phyloP scores from a whole-genome alignment of 92 coral and sea anemone genomes.

The Ricordea florida region DNA sequence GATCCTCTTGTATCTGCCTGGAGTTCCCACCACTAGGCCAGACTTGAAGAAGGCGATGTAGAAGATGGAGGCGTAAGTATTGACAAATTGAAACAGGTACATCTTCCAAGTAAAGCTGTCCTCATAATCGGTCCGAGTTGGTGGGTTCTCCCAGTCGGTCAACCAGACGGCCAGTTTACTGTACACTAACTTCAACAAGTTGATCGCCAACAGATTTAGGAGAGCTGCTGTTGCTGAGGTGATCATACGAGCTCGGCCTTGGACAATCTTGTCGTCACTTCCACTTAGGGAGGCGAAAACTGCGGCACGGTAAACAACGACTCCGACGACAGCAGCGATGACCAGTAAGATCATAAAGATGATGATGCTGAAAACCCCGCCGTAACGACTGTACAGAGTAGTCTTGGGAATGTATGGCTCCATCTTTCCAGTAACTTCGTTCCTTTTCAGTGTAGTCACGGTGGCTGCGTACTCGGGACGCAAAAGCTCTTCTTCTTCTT shows the following conservation, averaged over 20 bases:
- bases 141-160: constrained; percentile 99
- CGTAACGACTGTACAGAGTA: constrained; percentile 73
- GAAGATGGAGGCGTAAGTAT: constrained; percentile 94
- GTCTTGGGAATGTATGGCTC: constrained; percentile 84
- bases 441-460: constrained; percentile 31
- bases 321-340: constrained; percentile 90
- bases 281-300: constrained; percentile 89
- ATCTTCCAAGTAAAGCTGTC: constrained; percentile 95
- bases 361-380: constrained; percentile 74
- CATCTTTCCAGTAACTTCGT: constrained; percentile 76
- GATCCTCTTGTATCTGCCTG: constrained; percentile 78
- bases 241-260: constrained; percentile 77
- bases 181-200: constrained; percentile 84
- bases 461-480: constrained; percentile 29
- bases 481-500: constrained; percentile 86
- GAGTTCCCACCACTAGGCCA: constrained; percentile 86
- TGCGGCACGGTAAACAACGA: constrained; percentile 93
- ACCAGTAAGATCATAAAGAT: constrained; percentile 86
- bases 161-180: constrained; percentile 89
- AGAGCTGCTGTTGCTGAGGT: constrained; percentile 93
- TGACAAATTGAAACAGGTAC: constrained; percentile 98
- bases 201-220: constrained; percentile 86
- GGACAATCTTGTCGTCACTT: constrained; percentile 37
- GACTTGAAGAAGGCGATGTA: constrained; percentile 99
- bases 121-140: constrained; percentile 92